Percentiles rank a stretch among this genome's conserved stretches.
These are phyloP conservation scores for Siphamia tubifer DNA, from an alignment of 2,113 vertebrate species.

Conservation along the genomic window DNA sequence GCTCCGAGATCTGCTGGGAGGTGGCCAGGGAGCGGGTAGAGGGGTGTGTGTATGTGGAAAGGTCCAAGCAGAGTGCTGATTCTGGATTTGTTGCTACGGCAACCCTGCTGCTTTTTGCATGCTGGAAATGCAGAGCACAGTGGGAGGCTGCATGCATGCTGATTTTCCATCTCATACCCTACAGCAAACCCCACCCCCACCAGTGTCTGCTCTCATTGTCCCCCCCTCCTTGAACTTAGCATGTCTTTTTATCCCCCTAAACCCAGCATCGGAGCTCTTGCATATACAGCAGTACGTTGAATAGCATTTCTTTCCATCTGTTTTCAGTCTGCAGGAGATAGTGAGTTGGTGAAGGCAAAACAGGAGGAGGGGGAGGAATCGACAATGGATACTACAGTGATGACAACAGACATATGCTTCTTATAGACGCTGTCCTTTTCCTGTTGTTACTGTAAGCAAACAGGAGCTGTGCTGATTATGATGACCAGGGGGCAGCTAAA, in stretches of 20 bases:
- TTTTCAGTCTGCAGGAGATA: slow-evolving; percentile 4
- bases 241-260: neutral
- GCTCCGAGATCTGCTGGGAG: slow-evolving; percentile 36
- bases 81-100: slow-evolving; percentile 62
- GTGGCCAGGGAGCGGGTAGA: slow-evolving; percentile 1
- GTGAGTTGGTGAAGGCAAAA: neutral
- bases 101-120: slow-evolving; percentile 55
- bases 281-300: neutral
- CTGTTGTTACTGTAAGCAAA: neutral
- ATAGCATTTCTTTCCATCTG: slow-evolving; percentile 11
- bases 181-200: neutral
- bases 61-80: slow-evolving; percentile 18
- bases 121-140: slow-evolving; percentile 50
- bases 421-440: slow-evolving; percentile 31
- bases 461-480: neutral
- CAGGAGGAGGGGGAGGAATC: neutral
- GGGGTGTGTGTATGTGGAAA: neutral
- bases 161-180: slow-evolving; percentile 36
- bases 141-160: slow-evolving; percentile 42
- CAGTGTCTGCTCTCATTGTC: too few species aligned
- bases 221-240: neutral
- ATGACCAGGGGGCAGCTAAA: slow-evolving; percentile 7
- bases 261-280: neutral
- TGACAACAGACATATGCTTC: slow-evolving; percentile 28
- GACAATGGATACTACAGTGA: slow-evolving; percentile 18